Evolutionary conservation across 2,797 vertebrate genomes (phyloP).

Genomic region (Sebastes jordani): DNA sequence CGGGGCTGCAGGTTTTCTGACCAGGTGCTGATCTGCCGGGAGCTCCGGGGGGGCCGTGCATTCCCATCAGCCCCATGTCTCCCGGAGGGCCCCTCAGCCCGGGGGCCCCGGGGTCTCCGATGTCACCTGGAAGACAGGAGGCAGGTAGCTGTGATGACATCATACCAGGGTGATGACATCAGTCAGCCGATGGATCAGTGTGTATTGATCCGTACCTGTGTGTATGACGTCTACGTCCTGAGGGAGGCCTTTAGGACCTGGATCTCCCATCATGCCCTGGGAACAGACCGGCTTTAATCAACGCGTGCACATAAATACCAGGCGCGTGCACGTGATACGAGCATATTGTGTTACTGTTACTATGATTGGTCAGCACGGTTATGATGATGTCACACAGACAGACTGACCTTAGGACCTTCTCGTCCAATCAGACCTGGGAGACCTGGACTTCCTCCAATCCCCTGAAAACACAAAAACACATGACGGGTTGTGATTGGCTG

Average conservation of each 20-base stretch:
- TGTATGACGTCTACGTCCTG: background rate
- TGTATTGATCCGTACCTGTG: conserved; percentile 56
- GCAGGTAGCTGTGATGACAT: background rate
- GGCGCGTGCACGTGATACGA: no score
- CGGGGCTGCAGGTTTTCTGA: conserved; percentile 33
- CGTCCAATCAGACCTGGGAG: conserved; percentile 80
- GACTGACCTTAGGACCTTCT: conserved; percentile 74
- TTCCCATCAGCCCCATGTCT: conserved; percentile 67
- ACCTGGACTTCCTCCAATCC: conserved; percentile 63
- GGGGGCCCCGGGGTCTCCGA: conserved; percentile 44
- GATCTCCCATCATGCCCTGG: conserved; percentile 76
- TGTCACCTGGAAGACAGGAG: conserved; percentile 42
- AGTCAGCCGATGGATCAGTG: background rate
- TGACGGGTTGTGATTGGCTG: background rate
- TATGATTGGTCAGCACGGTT: background rate
- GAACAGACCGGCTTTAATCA: background rate
- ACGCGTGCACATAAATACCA: no score
- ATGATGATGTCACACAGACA: background rate
- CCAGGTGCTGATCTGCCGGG: conserved; percentile 58
- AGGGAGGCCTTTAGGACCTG: conserved; percentile 63
- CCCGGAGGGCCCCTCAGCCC: conserved; percentile 57
- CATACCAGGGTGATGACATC: background rate
- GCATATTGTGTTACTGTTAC: no score
- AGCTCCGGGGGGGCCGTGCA: conserved; percentile 54
- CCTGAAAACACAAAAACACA: conserved; percentile 51